These are phyloP conservation scores for Radopholus similis DNA, from an alignment of 1,140 invertebrate species.

Conservation along the genomic window DNA sequence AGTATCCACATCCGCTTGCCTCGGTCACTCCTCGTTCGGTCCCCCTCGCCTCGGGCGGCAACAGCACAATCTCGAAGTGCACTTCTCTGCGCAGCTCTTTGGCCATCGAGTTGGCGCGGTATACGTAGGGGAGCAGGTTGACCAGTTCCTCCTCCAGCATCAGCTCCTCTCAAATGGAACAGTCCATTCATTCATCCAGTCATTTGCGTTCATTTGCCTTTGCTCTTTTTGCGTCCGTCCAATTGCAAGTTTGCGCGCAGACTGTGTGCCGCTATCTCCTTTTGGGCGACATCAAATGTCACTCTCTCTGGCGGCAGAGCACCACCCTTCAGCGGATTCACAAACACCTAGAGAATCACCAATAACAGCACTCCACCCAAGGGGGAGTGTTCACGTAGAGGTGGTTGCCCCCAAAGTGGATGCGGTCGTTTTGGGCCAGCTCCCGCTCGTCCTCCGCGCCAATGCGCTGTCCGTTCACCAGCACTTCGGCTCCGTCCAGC, in stretches of 20 bases:
- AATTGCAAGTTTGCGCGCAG: conserved; percentile 64
- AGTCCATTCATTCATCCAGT: too few species aligned
- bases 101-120: conserved; percentile 68
- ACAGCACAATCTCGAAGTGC: conserved; percentile 67
- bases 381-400: conserved; percentile 66
- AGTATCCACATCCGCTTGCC: conserved; percentile 51
- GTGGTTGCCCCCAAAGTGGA: conserved; percentile 67
- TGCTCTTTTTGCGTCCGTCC: conserved; percentile 32
- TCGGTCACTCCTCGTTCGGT: conserved; percentile 63
- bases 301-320: conserved; percentile 41
- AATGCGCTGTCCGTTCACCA: conserved; percentile 65
- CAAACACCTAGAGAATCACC: too few species aligned
- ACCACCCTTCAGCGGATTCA: conserved; percentile 56
- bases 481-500: conserved; percentile 62
- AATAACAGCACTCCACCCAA: conserved; percentile 59
- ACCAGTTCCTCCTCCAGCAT: conserved; percentile 67
- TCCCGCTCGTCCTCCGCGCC: conserved; percentile 49
- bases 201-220: background rate
- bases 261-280: conserved; percentile 65
- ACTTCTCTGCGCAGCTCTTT: conserved; percentile 66
- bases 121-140: conserved; percentile 66
- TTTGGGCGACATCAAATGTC: conserved; percentile 66
- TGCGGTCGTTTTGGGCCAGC: conserved; percentile 34
- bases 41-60: conserved; percentile 66
- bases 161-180: conserved; percentile 61